These are phyloP conservation scores for Cantharis lateralis DNA, from an alignment of 2,888 invertebrate species.

Conservation along the genomic window DNA sequence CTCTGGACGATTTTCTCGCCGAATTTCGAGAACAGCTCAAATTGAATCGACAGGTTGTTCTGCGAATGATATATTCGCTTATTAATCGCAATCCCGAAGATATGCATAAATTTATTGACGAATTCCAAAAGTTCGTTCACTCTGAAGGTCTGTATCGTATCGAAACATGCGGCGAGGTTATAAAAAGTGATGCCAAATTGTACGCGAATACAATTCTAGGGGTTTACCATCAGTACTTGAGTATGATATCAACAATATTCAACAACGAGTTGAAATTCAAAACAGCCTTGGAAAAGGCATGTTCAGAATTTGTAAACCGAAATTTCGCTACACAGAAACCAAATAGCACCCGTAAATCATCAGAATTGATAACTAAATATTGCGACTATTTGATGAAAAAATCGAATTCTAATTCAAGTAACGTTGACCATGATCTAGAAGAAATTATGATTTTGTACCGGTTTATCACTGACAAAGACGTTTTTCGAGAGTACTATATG, in stretches of 20 bases:
- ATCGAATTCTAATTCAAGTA: not conserved
- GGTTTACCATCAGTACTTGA: not conserved
- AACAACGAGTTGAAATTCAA: not conserved
- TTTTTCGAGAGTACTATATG: not conserved
- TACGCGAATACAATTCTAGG: not conserved
- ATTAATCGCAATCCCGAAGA: not conserved
- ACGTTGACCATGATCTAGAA: not conserved
- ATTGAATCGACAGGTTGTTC: not conserved
- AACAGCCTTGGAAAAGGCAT: not conserved
- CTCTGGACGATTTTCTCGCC: not conserved
- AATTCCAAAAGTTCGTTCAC: not conserved
- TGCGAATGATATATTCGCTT: not conserved
- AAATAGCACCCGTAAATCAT: not conserved
- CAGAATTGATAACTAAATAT: not conserved
- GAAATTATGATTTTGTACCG: not conserved
- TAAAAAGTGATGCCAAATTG: not conserved
- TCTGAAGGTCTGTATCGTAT: not conserved
- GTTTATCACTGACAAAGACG: not conserved
- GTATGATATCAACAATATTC: not conserved
- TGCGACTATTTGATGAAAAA: not conserved
- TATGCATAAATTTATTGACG: not conserved
- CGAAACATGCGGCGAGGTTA: not conserved
- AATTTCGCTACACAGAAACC: not conserved
- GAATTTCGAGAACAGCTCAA: not conserved
- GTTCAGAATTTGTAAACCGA: not conserved